Conservation (phyloP, 2,888 invertebrate species). For the Drosophila multiciliata region DNA sequence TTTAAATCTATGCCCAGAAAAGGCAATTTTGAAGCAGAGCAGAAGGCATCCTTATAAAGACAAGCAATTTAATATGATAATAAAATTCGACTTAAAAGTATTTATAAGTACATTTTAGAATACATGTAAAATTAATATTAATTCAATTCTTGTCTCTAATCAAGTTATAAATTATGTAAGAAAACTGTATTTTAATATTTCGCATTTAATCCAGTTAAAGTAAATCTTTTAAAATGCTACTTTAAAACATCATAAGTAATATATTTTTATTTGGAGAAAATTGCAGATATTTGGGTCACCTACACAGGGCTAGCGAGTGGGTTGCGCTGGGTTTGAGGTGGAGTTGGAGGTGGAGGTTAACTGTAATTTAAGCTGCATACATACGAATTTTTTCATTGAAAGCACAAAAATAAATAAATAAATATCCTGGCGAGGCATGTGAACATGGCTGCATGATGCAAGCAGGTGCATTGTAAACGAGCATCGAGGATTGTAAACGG, state of each 20-base stretch:
- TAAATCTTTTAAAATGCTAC: neutral
- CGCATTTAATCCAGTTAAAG: neutral
- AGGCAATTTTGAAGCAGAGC: neutral
- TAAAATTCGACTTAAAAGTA: neutral
- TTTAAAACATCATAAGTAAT: neutral
- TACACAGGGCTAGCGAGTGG: conserved; percentile 2
- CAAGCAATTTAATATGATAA: neutral
- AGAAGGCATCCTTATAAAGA: neutral
- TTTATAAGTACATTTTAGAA: neutral
- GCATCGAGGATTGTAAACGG: conserved; percentile 57
- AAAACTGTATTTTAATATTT: neutral
- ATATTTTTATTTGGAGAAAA: conserved; percentile 7
- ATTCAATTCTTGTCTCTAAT: neutral
- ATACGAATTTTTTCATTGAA: conserved; percentile 36
- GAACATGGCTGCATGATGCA: conserved; percentile 40
- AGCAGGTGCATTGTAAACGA: conserved; percentile 34
- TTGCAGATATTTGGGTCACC: conserved; percentile 26
- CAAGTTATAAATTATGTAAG: too few species aligned
- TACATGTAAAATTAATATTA: neutral
- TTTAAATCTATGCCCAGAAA: neutral
- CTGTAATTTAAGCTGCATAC: conserved; percentile 38
- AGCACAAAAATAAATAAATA: conserved; percentile 63
- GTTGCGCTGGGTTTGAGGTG: neutral
- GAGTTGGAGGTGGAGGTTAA: neutral
- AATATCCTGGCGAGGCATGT: conserved; percentile 48